Evolutionary conservation across 2,797 vertebrate species (phyloP).

Genomic region (Diplodus sargus): DNA sequence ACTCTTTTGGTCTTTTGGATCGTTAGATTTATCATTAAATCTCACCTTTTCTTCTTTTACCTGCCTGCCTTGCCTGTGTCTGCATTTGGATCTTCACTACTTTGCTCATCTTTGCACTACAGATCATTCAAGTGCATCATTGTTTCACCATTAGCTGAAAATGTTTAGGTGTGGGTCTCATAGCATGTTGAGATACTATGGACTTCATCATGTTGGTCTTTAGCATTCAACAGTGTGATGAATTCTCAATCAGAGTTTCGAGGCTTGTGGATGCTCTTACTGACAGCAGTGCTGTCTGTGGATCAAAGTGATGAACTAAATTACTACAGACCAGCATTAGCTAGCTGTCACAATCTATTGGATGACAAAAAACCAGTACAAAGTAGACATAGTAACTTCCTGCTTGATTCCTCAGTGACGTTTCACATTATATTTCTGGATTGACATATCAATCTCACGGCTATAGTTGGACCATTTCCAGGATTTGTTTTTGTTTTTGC

Average conservation of each 20-base stretch:
- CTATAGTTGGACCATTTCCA: no score
- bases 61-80: no score
- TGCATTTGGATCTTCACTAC: no score
- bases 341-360: not conserved
- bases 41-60: no score
- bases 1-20: no score
- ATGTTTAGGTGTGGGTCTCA: conserved; percentile 1
- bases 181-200: not conserved
- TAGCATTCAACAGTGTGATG: conserved; percentile 10
- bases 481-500: no score
- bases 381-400: not conserved
- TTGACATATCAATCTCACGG: not conserved
- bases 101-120: no score
- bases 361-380: not conserved
- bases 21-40: no score
- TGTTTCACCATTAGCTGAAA: conserved; percentile 13
- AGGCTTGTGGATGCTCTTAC: conserved; percentile 6
- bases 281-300: not conserved
- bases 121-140: conserved; percentile 11
- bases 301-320: not conserved
- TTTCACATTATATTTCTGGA: not conserved
- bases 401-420: not conserved
- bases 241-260: conserved; percentile 12
- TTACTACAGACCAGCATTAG: not conserved
- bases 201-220: conserved; percentile 10